Evolutionary conservation across 2,888 invertebrate species (phyloP).

Genomic region (Chymomyza procnemis): DNA sequence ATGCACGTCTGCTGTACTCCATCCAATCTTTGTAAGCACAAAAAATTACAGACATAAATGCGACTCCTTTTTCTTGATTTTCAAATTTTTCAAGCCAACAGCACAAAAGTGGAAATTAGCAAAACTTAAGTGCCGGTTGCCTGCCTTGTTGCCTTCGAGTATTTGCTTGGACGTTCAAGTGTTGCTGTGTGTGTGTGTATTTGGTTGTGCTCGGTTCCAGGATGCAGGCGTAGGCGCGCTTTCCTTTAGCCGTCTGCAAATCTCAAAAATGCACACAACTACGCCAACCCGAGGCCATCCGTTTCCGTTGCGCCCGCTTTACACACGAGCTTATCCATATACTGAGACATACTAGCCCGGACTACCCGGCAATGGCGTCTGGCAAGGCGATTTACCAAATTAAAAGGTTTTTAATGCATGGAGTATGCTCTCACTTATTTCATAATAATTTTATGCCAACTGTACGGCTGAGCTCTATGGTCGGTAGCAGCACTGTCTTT

Average conservation of each 20-base stretch:
- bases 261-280: slow-evolving; percentile 71
- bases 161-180: slow-evolving; percentile 54
- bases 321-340: slow-evolving; percentile 15
- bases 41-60: background rate
- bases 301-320: slow-evolving; percentile 50
- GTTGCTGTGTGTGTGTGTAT: slow-evolving; percentile 14
- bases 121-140: slow-evolving; percentile 37
- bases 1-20: slow-evolving; percentile 18
- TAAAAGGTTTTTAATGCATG: slow-evolving; percentile 78
- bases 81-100: slow-evolving; percentile 34
- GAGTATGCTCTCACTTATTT: slow-evolving; percentile 75
- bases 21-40: slow-evolving; percentile 1
- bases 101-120: slow-evolving; percentile 64
- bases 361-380: slow-evolving; percentile 58
- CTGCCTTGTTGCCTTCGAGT: slow-evolving; percentile 40
- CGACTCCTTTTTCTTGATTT: slow-evolving; percentile 45
- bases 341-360: slow-evolving; percentile 14
- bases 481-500: slow-evolving; percentile 6
- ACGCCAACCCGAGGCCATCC: slow-evolving; percentile 46
- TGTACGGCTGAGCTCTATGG: slow-evolving; percentile 33
- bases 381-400: slow-evolving; percentile 78
- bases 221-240: slow-evolving; percentile 41
- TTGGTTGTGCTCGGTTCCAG: background rate
- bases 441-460: slow-evolving; percentile 73
- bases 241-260: slow-evolving; percentile 69